Conservation (phyloP, 2,113 vertebrate species). For the Elanus axillaris region DNA sequence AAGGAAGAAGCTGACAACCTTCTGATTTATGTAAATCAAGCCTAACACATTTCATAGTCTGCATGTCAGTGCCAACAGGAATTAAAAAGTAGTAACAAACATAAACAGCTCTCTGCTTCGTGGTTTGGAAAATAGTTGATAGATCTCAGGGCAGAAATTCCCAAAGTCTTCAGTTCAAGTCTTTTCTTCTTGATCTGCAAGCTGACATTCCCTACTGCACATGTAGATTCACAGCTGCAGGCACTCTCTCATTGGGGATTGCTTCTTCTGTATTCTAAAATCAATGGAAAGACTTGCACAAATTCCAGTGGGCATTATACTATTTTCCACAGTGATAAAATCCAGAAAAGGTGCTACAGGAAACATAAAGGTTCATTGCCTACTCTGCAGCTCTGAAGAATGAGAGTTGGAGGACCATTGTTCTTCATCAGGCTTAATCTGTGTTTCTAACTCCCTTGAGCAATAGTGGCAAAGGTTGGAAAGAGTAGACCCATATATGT, state of each 20-base stretch:
- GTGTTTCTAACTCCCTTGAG: background rate
- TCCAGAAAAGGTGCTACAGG: background rate
- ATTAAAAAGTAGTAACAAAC: slow-evolving; percentile 61
- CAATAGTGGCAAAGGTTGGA: background rate
- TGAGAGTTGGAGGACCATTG: background rate
- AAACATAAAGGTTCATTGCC: background rate
- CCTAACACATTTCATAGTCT: slow-evolving; percentile 56
- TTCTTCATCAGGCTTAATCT: background rate
- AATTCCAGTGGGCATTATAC: background rate
- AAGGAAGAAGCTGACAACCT: slow-evolving; percentile 50
- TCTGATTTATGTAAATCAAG: slow-evolving; percentile 66
- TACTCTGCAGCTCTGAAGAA: background rate
- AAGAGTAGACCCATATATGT: background rate
- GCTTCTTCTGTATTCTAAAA: background rate
- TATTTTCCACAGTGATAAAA: background rate
- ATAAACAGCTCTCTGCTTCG: slow-evolving; percentile 30
- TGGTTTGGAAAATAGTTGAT: slow-evolving; percentile 28
- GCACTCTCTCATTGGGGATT: background rate
- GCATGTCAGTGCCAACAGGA: slow-evolving; percentile 50
- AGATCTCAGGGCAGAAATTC: slow-evolving; percentile 21
- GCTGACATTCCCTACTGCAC: background rate
- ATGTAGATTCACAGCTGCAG: background rate
- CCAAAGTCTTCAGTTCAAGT: background rate
- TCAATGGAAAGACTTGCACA: background rate
- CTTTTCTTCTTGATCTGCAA: background rate